Conservation (phyloP, 37 sponge, comb jelly and placozoan genomes). For the Cliona cf. orientalis region DNA sequence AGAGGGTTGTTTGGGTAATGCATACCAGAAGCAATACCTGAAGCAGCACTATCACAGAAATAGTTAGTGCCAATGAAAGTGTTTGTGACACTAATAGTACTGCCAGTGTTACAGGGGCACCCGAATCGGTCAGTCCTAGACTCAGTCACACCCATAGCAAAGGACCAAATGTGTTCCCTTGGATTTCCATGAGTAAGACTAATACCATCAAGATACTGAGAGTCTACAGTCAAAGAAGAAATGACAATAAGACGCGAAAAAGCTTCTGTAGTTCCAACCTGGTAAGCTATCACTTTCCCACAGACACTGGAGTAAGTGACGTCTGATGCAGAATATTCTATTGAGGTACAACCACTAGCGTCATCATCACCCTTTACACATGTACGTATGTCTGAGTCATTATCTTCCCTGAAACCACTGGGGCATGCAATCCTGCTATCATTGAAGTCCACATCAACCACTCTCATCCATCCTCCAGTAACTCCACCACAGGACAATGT, state of each 20-base stretch:
- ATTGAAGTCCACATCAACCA: constrained; percentile 21
- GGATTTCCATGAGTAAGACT: constrained; percentile 30
- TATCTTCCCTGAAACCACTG: not conserved
- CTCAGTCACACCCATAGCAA: constrained; percentile 1
- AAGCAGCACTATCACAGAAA: constrained; percentile 16
- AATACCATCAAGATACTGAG: constrained; percentile 32
- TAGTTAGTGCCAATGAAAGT: constrained; percentile 22
- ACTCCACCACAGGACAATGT: constrained; percentile 1
- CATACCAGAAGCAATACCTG: not conserved
- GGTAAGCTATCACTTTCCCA: constrained; percentile 60
- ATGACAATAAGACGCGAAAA: not conserved
- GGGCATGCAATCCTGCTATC: not conserved
- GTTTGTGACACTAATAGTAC: not conserved
- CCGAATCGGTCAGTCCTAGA: not conserved
- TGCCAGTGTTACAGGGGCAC: not conserved
- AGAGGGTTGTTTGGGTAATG: constrained; percentile 29
- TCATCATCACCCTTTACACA: not conserved
- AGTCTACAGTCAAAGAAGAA: not conserved
- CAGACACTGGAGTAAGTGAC: constrained; percentile 50
- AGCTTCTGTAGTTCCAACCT: constrained; percentile 24
- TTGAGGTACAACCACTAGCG: constrained; percentile 24
- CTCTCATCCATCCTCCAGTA: constrained; percentile 34
- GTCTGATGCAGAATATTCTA: constrained; percentile 3
- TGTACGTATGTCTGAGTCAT: not conserved
- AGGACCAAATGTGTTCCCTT: constrained; percentile 44